These are phyloP conservation scores for Caenorhabditis sp. DNA, from an alignment of 2,888 invertebrate genomes.

Conservation along the genomic window DNA sequence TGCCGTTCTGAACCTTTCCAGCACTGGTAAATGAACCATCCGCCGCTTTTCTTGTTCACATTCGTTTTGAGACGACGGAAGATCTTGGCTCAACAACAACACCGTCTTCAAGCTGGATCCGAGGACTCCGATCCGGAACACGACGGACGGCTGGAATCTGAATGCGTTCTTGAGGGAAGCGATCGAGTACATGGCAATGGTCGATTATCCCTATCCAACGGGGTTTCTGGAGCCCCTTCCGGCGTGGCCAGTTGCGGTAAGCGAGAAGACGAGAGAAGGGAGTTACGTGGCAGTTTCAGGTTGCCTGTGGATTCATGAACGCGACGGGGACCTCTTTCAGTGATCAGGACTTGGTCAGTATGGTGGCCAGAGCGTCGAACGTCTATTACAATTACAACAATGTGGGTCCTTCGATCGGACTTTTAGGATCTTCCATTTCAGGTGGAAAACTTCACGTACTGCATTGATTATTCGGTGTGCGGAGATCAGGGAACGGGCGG, in stretches of 20 bases:
- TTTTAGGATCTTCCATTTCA: neutral
- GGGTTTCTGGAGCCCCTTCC: constrained; percentile 87
- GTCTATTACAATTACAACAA: constrained; percentile 65
- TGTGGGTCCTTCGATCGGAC: neutral
- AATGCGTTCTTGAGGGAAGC: constrained; percentile 56
- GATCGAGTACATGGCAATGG: constrained; percentile 87
- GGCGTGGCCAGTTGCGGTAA: constrained; percentile 87
- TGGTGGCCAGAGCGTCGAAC: constrained; percentile 51
- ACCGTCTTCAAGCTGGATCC: constrained; percentile 58
- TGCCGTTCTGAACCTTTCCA: constrained; percentile 82
- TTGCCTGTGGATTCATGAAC: constrained; percentile 44
- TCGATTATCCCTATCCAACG: constrained; percentile 92
- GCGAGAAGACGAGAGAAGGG: neutral
- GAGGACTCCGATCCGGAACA: constrained; percentile 36
- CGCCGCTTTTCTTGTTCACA: too few species aligned
- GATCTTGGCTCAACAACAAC: constrained; percentile 63
- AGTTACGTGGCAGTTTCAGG: neutral
- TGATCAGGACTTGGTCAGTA: constrained; percentile 58
- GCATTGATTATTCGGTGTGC: constrained; percentile 59
- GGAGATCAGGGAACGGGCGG: constrained; percentile 64
- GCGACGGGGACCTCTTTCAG: constrained; percentile 45
- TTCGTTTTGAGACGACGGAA: constrained; percentile 36
- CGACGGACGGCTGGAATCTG: constrained; percentile 41
- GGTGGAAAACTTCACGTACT: constrained; percentile 49
- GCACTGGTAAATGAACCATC: too few species aligned